A percentile compares a stretch with the other conserved stretches of the same genome.
These are phyloP conservation scores for Malurus splendens DNA, from an alignment of 2,797 vertebrate genomes.

Conservation along the genomic window DNA sequence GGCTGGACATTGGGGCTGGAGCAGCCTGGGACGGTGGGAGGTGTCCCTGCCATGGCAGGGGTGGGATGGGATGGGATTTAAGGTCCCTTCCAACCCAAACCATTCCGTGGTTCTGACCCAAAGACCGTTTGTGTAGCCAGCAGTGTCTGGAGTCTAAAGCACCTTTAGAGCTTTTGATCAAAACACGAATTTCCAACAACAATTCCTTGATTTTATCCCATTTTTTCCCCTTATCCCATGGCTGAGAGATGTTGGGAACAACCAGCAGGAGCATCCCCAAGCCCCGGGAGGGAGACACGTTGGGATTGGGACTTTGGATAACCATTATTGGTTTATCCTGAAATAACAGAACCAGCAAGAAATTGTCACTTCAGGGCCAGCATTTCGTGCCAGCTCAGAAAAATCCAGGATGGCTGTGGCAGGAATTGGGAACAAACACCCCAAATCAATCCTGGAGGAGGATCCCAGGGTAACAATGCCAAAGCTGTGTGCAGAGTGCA, in stretches of 20 bases:
- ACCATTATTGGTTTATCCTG: neutral
- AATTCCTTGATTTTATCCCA: neutral
- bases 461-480: neutral
- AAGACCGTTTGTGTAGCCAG: neutral
- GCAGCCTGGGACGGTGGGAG: neutral
- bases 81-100: neutral
- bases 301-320: neutral
- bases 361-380: neutral
- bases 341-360: neutral
- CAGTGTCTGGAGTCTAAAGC: neutral
- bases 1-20: neutral
- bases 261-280: neutral
- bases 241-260: neutral
- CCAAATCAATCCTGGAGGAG: neutral
- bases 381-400: neutral
- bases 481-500: neutral
- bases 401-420: neutral
- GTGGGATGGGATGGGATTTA: accelerated
- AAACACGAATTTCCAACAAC: neutral
- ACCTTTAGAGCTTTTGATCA: neutral
- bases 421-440: neutral
- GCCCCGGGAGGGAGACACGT: neutral
- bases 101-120: neutral
- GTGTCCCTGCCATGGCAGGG: neutral
- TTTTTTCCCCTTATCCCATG: neutral